These are phyloP conservation scores for Trichopoda pennipes DNA, from an alignment of 2,888 invertebrate genomes.

Conservation along the genomic window DNA sequence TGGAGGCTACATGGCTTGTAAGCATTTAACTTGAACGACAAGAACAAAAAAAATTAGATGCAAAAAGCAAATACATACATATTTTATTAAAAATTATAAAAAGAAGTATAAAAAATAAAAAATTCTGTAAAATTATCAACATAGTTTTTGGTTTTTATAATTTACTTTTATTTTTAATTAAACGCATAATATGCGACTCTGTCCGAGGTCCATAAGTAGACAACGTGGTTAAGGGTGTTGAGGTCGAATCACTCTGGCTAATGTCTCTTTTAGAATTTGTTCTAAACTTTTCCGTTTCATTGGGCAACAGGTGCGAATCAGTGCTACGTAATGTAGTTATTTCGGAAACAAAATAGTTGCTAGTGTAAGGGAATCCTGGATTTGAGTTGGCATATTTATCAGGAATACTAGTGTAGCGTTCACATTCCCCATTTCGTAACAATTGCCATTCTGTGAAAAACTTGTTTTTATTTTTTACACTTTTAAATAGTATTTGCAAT, in stretches of 20 bases:
- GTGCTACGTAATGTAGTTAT: constrained; percentile 21
- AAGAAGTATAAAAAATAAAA: too few relatives aligned
- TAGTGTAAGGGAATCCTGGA: constrained; percentile 50
- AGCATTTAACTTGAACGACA: too few relatives aligned
- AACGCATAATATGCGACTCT: constrained; percentile 70
- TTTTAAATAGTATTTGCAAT: background rate
- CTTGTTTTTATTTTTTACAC: background rate
- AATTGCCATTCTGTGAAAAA: constrained; percentile 71
- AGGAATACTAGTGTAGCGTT: constrained; percentile 32
- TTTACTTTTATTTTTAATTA: constrained; percentile 68
- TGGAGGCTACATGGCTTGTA: too few relatives aligned
- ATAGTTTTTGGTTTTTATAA: too few relatives aligned
- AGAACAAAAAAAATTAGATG: too few relatives aligned
- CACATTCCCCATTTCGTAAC: constrained; percentile 71
- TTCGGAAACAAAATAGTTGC: constrained; percentile 33
- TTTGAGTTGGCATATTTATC: constrained; percentile 49
- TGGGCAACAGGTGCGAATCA: background rate
- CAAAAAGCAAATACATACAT: too few relatives aligned
- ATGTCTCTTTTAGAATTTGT: constrained; percentile 7
- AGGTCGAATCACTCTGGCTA: background rate
- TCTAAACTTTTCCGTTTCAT: constrained; percentile 5
- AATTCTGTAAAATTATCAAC: too few relatives aligned
- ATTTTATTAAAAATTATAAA: too few relatives aligned
- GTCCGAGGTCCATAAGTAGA: background rate
- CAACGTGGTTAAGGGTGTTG: background rate